Conservation (phyloP, 2,888 invertebrate species). For the Eupithecia subumbrata region DNA sequence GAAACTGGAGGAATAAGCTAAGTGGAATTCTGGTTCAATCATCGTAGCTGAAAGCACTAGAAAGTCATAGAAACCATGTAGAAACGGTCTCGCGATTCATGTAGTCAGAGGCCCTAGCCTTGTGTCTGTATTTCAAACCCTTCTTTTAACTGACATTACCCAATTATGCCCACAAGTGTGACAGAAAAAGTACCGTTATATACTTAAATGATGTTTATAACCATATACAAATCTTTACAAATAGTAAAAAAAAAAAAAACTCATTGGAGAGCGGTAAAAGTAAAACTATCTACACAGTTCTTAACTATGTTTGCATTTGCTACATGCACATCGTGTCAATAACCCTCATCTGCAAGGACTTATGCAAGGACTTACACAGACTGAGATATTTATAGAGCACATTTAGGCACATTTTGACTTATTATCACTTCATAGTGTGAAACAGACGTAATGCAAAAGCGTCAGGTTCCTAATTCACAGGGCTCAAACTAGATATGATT, state of each 20-base stretch:
- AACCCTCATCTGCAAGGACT: background rate
- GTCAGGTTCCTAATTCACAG: background rate
- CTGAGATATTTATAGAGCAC: background rate
- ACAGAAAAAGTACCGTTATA: too few species aligned
- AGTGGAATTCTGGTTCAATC: too few species aligned
- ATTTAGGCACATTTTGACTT: background rate
- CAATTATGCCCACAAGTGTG: too few species aligned
- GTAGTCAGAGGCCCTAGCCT: too few species aligned
- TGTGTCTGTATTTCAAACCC: too few species aligned
- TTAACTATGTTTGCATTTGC: background rate
- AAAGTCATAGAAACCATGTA: too few species aligned
- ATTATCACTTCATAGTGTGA: constrained; percentile 9
- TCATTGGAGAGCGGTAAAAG: background rate
- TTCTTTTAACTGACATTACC: too few species aligned
- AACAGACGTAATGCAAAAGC: background rate
- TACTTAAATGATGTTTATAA: background rate
- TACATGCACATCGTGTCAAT: background rate
- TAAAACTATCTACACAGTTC: background rate
- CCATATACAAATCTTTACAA: background rate
- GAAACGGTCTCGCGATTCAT: too few species aligned
- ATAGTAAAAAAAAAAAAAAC: background rate
- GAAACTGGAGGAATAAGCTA: too few species aligned
- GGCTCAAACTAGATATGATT: background rate
- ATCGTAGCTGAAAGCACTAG: too few species aligned
- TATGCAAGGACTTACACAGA: too few species aligned